phyloP scores from a whole-genome alignment of 2,113 vertebrate genomes.

The Chionomys nivalis region DNA sequence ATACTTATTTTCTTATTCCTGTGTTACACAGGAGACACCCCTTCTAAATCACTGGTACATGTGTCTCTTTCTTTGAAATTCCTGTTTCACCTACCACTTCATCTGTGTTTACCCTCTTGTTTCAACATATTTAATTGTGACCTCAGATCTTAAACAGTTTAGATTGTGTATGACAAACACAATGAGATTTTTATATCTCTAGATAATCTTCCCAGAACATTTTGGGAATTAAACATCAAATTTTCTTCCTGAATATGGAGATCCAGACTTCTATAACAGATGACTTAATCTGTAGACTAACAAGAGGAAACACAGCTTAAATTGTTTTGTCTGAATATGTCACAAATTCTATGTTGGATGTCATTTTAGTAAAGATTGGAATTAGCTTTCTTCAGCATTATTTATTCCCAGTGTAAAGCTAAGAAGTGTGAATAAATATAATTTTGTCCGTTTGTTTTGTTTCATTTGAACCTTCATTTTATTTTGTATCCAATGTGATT shows the following conservation, averaged over 20 bases:
- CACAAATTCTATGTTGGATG: slow-evolving; percentile 72
- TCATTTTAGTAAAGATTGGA: slow-evolving; percentile 78
- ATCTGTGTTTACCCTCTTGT: slow-evolving; percentile 74
- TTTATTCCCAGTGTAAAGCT: slow-evolving; percentile 76
- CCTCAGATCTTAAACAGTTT: slow-evolving; percentile 79
- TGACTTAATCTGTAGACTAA: slow-evolving; percentile 53
- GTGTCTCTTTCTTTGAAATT: slow-evolving; percentile 68
- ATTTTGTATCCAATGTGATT: slow-evolving; percentile 86
- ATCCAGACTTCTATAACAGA: not conserved
- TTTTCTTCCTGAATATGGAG: slow-evolving; percentile 56
- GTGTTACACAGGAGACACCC: slow-evolving; percentile 4
- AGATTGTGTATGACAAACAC: slow-evolving; percentile 63
- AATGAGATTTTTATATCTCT: not conserved
- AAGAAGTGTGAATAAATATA: slow-evolving; percentile 72
- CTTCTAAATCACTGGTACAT: slow-evolving; percentile 22
- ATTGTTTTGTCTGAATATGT: slow-evolving; percentile 75
- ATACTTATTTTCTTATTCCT: slow-evolving; percentile 33
- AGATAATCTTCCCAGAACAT: slow-evolving; percentile 44
- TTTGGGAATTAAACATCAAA: not conserved
- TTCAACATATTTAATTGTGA: slow-evolving; percentile 75
- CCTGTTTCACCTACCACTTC: slow-evolving; percentile 56
- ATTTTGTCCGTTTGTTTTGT: slow-evolving; percentile 76
- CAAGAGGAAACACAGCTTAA: slow-evolving; percentile 53
- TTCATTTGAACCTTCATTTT: slow-evolving; percentile 81
- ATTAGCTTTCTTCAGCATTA: slow-evolving; percentile 71